Evolutionary conservation across 2,888 invertebrate species (phyloP).

Genomic region (Aproaerema taeniolella): DNA sequence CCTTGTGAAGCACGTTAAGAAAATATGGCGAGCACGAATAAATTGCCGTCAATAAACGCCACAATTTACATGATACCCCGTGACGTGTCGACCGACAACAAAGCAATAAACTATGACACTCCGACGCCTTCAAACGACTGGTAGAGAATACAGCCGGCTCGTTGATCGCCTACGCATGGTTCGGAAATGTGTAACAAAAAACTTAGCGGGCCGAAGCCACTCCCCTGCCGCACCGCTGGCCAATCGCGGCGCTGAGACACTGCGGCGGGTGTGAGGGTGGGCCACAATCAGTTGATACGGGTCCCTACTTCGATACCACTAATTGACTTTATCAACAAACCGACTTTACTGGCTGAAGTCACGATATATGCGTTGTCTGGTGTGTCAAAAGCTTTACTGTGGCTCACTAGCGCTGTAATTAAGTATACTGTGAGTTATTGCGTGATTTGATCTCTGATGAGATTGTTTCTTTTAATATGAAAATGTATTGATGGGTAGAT

Average conservation of each 20-base stretch:
- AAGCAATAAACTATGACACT: conserved; percentile 72
- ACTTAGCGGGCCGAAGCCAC: conserved; percentile 58
- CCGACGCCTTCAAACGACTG: conserved; percentile 74
- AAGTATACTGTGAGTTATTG: conserved; percentile 60
- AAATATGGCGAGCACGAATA: conserved; percentile 47
- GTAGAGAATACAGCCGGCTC: conserved; percentile 59
- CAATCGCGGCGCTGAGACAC: conserved; percentile 54
- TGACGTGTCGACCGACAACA: conserved; percentile 51
- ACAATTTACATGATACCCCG: conserved; percentile 62
- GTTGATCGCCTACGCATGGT: conserved; percentile 63
- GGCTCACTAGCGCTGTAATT: conserved; percentile 65
- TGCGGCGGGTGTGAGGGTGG: conserved; percentile 58
- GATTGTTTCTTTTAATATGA: conserved; percentile 3
- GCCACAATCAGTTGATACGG: conserved; percentile 67
- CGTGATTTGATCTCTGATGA: conserved; percentile 43
- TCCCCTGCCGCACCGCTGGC: conserved; percentile 58
- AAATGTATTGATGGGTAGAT: not conserved
- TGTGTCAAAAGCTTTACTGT: conserved; percentile 73
- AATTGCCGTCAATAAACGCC: conserved; percentile 50
- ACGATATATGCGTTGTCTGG: conserved; percentile 74
- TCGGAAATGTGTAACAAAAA: conserved; percentile 63
- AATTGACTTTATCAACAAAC: conserved; percentile 78
- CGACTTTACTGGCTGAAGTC: conserved; percentile 73
- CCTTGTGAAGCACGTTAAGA: conserved; percentile 51
- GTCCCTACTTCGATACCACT: conserved; percentile 73